Evolutionary conservation across 2,797 vertebrate species (phyloP).

Genomic region (Tapirus indicus): DNA sequence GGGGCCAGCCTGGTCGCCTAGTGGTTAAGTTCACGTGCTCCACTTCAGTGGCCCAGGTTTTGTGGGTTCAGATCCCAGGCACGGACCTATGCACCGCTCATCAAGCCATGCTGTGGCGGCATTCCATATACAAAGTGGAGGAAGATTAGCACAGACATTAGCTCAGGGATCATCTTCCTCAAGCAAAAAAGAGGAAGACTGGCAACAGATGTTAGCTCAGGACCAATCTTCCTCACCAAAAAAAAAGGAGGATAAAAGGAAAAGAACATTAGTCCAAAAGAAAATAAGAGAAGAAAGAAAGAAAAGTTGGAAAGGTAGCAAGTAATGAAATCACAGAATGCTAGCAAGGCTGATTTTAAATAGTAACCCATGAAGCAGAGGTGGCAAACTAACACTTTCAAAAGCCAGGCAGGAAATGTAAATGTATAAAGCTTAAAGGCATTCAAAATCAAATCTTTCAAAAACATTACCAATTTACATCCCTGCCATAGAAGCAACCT

Average conservation of each 20-base stretch:
- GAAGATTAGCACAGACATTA: too few species aligned
- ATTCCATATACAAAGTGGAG: too few species aligned
- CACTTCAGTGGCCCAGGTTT: too few species aligned
- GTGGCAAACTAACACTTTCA: conserved; percentile 12
- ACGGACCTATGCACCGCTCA: too few species aligned
- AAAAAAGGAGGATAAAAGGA: neutral
- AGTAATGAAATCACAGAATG: neutral
- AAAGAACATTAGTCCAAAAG: neutral
- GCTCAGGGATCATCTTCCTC: too few species aligned
- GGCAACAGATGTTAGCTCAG: too few species aligned
- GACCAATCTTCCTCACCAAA: too few species aligned
- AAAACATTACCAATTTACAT: neutral
- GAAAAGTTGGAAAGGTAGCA: rapidly evolving
- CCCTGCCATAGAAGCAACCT: neutral
- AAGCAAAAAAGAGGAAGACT: too few species aligned
- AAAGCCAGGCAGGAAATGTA: neutral
- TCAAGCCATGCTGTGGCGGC: too few species aligned
- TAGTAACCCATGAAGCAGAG: neutral
- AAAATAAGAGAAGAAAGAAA: neutral
- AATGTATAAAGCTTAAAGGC: neutral
- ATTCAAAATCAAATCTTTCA: neutral
- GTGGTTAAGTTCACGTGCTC: too few species aligned
- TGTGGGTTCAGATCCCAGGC: too few species aligned
- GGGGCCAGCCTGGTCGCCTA: too few species aligned
- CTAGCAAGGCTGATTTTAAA: conserved; percentile 16